Conservation (phyloP, 2,888 invertebrate genomes). For the Sicus ferrugineus region DNA sequence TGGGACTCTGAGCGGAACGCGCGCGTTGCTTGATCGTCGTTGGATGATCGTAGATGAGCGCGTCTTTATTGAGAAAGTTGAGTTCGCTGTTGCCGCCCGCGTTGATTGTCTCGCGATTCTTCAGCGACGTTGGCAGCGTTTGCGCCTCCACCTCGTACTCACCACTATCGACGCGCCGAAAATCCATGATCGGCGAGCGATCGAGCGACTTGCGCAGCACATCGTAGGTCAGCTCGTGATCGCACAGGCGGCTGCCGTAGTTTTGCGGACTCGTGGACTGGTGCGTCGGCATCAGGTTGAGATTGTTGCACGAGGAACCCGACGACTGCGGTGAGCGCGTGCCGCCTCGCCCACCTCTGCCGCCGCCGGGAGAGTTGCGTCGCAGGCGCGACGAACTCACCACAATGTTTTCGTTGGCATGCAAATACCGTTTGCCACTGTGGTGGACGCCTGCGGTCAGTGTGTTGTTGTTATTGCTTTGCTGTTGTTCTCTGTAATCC, state of each 20-base stretch:
- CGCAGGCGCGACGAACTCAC: slow-evolving; percentile 45
- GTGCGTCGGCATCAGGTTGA: slow-evolving; percentile 48
- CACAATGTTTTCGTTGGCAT: slow-evolving; percentile 37
- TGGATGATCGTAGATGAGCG: slow-evolving; percentile 59
- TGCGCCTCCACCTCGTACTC: slow-evolving; percentile 55
- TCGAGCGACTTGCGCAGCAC: slow-evolving; percentile 59
- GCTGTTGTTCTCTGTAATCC: slow-evolving; percentile 56
- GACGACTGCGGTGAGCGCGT: slow-evolving; percentile 60
- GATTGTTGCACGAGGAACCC: slow-evolving; percentile 56
- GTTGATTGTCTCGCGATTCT: slow-evolving; percentile 60
- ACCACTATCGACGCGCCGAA: slow-evolving; percentile 56
- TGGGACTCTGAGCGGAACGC: slow-evolving; percentile 48
- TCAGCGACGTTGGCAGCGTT: slow-evolving; percentile 38
- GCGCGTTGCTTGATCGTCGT: slow-evolving; percentile 48
- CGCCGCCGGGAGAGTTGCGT: slow-evolving; percentile 52
- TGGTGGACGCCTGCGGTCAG: slow-evolving; percentile 31
- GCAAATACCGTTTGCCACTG: slow-evolving; percentile 43
- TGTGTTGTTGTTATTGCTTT: slow-evolving; percentile 51
- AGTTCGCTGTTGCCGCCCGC: slow-evolving; percentile 61
- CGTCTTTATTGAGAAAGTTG: slow-evolving; percentile 61
- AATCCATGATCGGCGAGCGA: slow-evolving; percentile 63
- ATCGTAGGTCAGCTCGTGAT: slow-evolving; percentile 63
- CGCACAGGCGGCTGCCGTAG: slow-evolving; percentile 63
- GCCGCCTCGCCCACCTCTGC: slow-evolving; percentile 41
- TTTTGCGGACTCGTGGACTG: slow-evolving; percentile 61